Conservation (phyloP, 1,140 invertebrate species). For the Ganaspis sp. region DNA sequence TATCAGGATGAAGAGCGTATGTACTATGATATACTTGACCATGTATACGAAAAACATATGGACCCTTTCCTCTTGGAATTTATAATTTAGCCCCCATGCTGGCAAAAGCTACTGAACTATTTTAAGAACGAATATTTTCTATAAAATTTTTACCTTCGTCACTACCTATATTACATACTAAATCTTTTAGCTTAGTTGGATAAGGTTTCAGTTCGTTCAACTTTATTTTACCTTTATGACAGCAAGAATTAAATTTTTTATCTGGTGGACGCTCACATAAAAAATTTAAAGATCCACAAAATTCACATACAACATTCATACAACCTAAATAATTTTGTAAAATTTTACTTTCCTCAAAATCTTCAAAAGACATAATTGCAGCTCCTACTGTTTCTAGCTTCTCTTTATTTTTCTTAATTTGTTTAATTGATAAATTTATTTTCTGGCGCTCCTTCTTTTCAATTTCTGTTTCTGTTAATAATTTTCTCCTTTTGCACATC, state of each 20-base stretch:
- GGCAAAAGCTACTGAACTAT: not conserved
- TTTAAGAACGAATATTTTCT: not conserved
- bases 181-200: not conserved
- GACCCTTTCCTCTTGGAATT: not conserved
- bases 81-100: not conserved
- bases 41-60: slow-evolving; percentile 39
- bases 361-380: not conserved
- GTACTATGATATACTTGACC: slow-evolving; percentile 38
- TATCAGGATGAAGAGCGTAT: not conserved
- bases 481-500: no score
- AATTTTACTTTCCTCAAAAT: not conserved
- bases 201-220: not conserved
- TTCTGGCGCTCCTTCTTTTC: no score
- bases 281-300: not conserved
- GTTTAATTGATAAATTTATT: no score
- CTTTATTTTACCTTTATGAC: not conserved
- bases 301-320: not conserved
- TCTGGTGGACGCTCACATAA: no score
- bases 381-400: not conserved
- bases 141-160: not conserved
- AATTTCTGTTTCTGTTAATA: no score
- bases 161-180: not conserved
- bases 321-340: not conserved
- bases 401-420: no score
- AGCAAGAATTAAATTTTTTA: not conserved